Percentiles rank a stretch among this genome's conserved stretches.
phyloP scores from a whole-genome alignment of 2,888 invertebrate species.

The Lagria hirta region DNA sequence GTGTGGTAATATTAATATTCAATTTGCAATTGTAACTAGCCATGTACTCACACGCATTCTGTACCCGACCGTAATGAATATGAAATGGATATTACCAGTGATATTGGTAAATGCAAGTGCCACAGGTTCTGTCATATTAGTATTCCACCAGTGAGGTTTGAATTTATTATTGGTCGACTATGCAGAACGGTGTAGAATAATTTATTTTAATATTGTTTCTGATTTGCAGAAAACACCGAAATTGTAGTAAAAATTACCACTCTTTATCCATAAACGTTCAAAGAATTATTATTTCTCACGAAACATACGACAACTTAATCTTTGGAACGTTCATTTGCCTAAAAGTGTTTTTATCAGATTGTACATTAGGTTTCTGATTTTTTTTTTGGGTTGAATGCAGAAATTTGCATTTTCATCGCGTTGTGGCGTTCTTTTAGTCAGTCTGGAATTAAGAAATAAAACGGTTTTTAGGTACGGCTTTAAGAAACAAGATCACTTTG shows the following conservation, averaged over 20 bases:
- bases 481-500: constrained; percentile 10
- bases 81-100: constrained; percentile 26
- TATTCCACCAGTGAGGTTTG: constrained; percentile 17
- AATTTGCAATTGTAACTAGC: constrained; percentile 11
- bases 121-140: constrained; percentile 24
- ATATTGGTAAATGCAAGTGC: constrained; percentile 25
- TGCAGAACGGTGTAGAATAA: constrained; percentile 14
- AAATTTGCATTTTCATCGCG: constrained; percentile 27
- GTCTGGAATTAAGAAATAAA: constrained; percentile 26
- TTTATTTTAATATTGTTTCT: no score
- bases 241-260: no score
- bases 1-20: constrained; percentile 31
- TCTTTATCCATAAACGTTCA: no score
- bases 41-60: constrained; percentile 23
- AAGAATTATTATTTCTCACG: constrained; percentile 40
- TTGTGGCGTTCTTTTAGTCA: constrained; percentile 16
- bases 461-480: constrained; percentile 17
- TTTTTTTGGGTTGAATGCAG: constrained; percentile 5
- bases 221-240: no score
- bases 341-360: constrained; percentile 34
- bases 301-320: constrained; percentile 37
- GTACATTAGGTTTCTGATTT: no score
- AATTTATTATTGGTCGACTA: constrained; percentile 20
- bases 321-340: constrained; percentile 35
- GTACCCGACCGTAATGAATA: constrained; percentile 24